These are phyloP conservation scores for Australoheros scitulus DNA, from an alignment of 2,113 vertebrate species.

Conservation along the genomic window DNA sequence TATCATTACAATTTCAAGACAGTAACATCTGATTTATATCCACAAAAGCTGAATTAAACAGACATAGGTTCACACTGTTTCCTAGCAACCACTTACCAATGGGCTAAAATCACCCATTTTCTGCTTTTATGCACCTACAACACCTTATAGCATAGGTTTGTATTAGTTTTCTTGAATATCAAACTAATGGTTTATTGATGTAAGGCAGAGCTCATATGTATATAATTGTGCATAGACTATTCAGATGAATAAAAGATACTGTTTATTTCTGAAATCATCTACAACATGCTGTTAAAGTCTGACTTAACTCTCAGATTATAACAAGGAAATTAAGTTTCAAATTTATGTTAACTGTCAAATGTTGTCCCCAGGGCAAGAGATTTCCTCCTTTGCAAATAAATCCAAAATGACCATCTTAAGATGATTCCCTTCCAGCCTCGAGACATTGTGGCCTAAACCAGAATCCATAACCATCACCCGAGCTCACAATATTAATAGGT, in stretches of 20 bases:
- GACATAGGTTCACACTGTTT: neutral
- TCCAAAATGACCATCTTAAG: constrained; percentile 72
- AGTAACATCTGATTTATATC: neutral
- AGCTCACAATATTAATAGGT: neutral
- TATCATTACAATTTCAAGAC: neutral
- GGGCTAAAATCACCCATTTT: neutral
- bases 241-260: neutral
- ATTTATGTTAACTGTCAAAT: constrained; percentile 67
- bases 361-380: constrained; percentile 63
- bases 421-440: constrained; percentile 75
- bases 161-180: neutral
- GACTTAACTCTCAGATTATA: constrained; percentile 39
- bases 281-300: constrained; percentile 4
- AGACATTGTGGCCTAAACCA: constrained; percentile 48
- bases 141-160: neutral
- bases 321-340: constrained; percentile 66
- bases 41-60: neutral
- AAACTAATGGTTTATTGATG: neutral
- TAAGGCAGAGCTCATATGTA: neutral
- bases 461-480: neutral
- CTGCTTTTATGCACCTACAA: neutral
- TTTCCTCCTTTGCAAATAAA: constrained; percentile 69
- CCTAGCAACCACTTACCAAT: neutral
- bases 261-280: neutral
- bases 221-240: neutral